Conservation (phyloP, 2,888 invertebrate species). For the Ditula angustiorana region DNA sequence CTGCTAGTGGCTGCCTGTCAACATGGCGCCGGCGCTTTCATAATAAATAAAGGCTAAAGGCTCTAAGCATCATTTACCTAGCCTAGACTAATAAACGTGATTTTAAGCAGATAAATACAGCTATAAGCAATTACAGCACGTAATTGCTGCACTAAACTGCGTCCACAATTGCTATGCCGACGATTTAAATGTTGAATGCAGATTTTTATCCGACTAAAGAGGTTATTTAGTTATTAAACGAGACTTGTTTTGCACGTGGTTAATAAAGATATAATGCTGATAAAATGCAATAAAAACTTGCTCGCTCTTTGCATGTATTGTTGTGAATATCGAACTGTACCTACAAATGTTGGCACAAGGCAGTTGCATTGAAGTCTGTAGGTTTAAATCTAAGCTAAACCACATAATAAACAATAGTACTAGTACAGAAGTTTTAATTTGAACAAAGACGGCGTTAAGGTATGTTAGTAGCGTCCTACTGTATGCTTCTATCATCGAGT, state of each 20-base stretch:
- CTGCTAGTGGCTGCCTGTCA: neutral
- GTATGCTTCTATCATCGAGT: no score
- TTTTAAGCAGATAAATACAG: conserved; percentile 25
- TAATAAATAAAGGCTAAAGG: conserved; percentile 27
- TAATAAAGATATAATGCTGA: neutral
- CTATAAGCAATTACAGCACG: conserved; percentile 18
- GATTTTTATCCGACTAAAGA: conserved; percentile 25
- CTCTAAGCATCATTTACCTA: conserved; percentile 22
- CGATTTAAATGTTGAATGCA: conserved; percentile 22
- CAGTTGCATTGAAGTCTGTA: no score
- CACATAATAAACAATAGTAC: no score
- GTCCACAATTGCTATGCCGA: conserved; percentile 22
- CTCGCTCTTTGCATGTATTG: neutral
- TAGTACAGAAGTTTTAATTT: no score
- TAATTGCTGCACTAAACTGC: conserved; percentile 24
- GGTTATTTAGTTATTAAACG: conserved; percentile 6
- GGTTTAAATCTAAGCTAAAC: no score
- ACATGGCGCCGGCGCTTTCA: conserved; percentile 22
- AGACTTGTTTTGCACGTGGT: neutral
- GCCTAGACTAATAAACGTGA: conserved; percentile 27
- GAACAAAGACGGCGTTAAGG: no score
- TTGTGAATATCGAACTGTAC: no score
- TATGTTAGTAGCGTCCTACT: no score
- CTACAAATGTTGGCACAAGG: no score
- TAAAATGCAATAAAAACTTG: neutral